Evolutionary conservation across 2,888 invertebrate species (phyloP), one percentile per base, ranked within the genome.

Genomic region (Tanypteryx hageni): DNA sequence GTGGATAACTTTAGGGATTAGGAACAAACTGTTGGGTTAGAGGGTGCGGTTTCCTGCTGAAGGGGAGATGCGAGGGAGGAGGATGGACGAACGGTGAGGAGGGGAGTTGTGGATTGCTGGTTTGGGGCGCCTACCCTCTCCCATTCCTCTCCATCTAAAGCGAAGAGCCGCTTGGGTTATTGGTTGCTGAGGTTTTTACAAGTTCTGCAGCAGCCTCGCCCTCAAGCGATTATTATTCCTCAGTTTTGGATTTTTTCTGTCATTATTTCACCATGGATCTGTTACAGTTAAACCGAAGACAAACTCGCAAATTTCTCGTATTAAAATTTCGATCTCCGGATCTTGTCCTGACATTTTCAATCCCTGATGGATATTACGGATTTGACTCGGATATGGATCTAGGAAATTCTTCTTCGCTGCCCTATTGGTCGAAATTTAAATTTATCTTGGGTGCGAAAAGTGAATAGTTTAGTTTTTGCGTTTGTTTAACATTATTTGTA

Each of bases 171-270:
- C 31, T 89, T 56, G 64, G 89, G 56, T 27, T 89, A 89, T 89
- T 89, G 89, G 89, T 64, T 64, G 89, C 44, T 89, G 89, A 44
- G 89, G 89, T 89, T 89, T 89, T 56, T 64, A 89, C 89, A n/a
- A 89, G 64, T 31, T 61, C 64, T 10, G 27, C 27, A 27, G 11
- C 18, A 76, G 8, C 76, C 76, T 76, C 22, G 8, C 10, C 27
- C 11, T 27, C 27, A 16, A 76, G 22, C 27, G n/a, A 22, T 22
- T 76, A 76, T 27, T 14, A 76, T 76, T 76, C 76, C 27, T 76
- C 76, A 9, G 0, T 76, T 27, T 10, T 11, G 44, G 44, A 44
- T 3, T 44, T 44, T 44, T 44, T 44, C 44, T 44, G 5, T 1
- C 44, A 44, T 44, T 44, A 3, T 44, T 44, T 44, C 44, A 3